Percentiles rank a stretch among this genome's conserved stretches.
These are phyloP conservation scores for Anhinga anhinga DNA, from an alignment of 2,113 vertebrate genomes.

Conservation along the genomic window DNA sequence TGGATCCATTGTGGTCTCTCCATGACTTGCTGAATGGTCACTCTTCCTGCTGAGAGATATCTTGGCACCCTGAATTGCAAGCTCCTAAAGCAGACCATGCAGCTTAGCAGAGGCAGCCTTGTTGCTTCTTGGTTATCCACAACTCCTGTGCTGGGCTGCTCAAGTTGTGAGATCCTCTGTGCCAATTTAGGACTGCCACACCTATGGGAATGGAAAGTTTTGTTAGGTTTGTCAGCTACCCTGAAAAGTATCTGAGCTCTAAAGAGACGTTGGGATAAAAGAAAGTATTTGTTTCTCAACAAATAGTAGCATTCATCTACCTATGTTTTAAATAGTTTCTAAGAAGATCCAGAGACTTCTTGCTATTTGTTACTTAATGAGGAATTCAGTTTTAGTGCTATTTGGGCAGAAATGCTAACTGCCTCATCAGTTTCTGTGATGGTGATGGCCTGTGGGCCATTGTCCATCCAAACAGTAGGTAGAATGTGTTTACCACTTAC, in stretches of 20 bases:
- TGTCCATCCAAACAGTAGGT: neutral
- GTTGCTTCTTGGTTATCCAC: neutral
- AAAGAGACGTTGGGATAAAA: neutral
- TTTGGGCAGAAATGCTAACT: neutral
- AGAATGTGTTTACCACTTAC: neutral
- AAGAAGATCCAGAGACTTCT: neutral
- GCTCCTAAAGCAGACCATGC: neutral
- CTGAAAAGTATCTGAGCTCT: neutral
- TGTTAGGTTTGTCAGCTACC: neutral
- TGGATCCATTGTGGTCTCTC: neutral
- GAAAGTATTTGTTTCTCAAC: neutral
- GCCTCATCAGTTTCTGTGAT: neutral
- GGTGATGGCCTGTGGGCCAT: neutral
- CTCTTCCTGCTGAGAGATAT: neutral
- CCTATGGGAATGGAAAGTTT: neutral
- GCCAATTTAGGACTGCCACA: neutral
- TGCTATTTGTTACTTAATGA: neutral
- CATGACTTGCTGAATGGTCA: fast-evolving
- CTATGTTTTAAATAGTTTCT: neutral
- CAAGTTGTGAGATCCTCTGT: neutral
- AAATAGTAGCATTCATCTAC: neutral
- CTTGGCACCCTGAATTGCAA: neutral
- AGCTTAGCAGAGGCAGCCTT: neutral
- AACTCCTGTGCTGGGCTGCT: neutral
- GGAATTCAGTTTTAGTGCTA: neutral